Evolutionary conservation across 1,140 invertebrate genomes (phyloP), one percentile per base, ranked within the genome.

Genomic region (Eurosta solidaginis): DNA sequence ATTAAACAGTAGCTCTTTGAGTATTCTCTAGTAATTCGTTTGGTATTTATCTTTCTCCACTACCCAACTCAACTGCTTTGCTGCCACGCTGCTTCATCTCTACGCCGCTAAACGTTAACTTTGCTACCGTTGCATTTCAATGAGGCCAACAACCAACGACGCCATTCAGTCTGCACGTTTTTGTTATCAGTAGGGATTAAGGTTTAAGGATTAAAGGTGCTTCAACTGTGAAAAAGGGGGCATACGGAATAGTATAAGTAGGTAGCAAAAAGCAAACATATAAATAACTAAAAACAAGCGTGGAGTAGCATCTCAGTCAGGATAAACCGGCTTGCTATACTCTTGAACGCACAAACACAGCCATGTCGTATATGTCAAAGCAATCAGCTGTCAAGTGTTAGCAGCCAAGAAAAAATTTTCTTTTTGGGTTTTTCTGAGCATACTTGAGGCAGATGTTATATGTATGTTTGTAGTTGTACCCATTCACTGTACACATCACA

Each of bases 141-240:
- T 68, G 59, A 68, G 59, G 14, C n/a, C n/a, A 36, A 40, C n/a
- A 52, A 49, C 17, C 27, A 27, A 33, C 29, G 59, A 22, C 29
- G 59, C 59, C 59, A 68, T 68, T 68, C 59, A 68, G 59, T 68
- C 59, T 68, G 59, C 59, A 68, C 59, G 59, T 68, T 68, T 68
- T 68, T 33, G 59, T 68, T 68, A 68, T 68, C 59, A 68, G 59
- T 33, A 29, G 59, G 59, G 59, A 68, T 68, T 68, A 68, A 68
- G 59, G 59, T 20, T 68, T 22, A 68, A 68, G 59, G 59, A 68
- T 68, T 68, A 68, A 68, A 68, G 59, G 59, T 68, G 59, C 59
- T 68, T 68, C 59, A 68, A 68, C 59, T 68, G 59, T 20, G 27
- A 9, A 1, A 68, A 22, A n/a, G 17, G 27, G 45, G 33, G 29